Conservation (phyloP, 2,797 vertebrate species). For the Lutjanus campechanus region DNA sequence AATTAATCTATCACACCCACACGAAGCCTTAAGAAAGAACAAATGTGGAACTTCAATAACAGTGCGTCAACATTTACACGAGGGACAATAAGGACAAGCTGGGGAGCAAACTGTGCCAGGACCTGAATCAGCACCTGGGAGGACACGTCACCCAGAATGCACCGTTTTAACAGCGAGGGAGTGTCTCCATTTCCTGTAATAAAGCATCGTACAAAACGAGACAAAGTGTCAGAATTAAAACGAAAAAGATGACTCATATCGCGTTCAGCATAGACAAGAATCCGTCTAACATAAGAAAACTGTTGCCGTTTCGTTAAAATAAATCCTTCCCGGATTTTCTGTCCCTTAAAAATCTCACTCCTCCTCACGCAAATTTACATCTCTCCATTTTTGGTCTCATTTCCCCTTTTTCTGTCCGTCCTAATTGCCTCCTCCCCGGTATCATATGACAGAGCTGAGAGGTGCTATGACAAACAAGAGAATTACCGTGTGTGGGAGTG, state of each 20-base stretch:
- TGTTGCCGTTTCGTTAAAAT: slow-evolving; percentile 43
- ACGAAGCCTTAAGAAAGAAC: not conserved
- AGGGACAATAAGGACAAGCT: not conserved
- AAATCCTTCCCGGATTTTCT: slow-evolving; percentile 24
- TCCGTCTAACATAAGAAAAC: slow-evolving; percentile 20
- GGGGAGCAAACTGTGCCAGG: slow-evolving; percentile 9
- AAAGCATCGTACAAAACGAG: slow-evolving; percentile 1
- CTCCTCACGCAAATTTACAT: slow-evolving; percentile 34
- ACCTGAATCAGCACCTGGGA: slow-evolving; percentile 10
- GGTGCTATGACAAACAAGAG: slow-evolving; percentile 6
- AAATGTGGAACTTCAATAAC: slow-evolving; percentile 1
- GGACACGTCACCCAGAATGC: not conserved
- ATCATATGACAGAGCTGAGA: slow-evolving; percentile 20
- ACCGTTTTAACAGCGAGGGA: not conserved
- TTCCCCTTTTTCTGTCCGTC: slow-evolving; percentile 5
- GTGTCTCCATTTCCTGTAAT: slow-evolving; percentile 18
- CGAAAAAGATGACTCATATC: slow-evolving; percentile 11
- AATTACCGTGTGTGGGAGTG: not conserved
- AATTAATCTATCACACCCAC: not conserved
- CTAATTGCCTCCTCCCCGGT: slow-evolving; percentile 16
- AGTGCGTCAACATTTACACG: not conserved
- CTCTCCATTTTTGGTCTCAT: slow-evolving; percentile 8
- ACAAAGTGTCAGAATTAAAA: slow-evolving; percentile 15
- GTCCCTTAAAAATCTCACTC: not conserved
- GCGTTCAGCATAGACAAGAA: slow-evolving; percentile 11